Conservation (phyloP, 2,797 vertebrate species). For the Fratercula arctica region DNA sequence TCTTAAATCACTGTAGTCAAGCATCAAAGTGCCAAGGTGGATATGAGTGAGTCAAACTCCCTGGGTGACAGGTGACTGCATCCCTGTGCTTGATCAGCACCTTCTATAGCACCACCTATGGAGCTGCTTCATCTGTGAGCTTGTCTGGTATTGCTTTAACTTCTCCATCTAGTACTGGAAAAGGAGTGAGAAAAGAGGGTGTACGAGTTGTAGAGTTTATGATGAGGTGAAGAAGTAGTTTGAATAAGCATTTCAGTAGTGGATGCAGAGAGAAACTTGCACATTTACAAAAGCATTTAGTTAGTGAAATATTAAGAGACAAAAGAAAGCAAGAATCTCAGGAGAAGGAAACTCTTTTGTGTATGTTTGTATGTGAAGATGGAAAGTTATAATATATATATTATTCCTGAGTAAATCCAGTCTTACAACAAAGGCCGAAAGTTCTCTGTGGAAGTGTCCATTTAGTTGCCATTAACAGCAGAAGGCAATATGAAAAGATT, state of each 20-base stretch:
- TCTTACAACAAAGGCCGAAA: not conserved
- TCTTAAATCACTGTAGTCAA: not conserved
- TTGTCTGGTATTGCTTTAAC: not conserved
- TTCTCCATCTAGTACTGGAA: not conserved
- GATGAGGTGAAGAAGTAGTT: not conserved
- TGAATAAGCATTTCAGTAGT: not conserved
- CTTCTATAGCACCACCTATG: not conserved
- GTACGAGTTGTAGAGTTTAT: not conserved
- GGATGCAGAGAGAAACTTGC: not conserved
- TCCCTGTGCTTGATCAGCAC: not conserved
- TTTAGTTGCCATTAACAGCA: not conserved
- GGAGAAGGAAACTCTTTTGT: not conserved
- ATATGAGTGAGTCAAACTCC: not conserved
- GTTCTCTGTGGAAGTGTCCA: not conserved
- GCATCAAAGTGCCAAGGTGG: not conserved
- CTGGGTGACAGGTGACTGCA: accelerated
- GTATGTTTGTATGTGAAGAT: not conserved
- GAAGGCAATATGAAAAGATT: not conserved
- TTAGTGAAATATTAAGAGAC: not conserved
- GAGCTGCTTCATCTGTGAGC: not conserved
- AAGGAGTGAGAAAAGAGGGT: not conserved
- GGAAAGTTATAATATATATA: not conserved
- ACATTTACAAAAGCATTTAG: not conserved
- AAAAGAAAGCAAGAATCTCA: not conserved
- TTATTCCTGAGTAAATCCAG: not conserved